Evolutionary conservation across 2,888 invertebrate genomes (phyloP).

Genomic region (Leptopilina drosophilae): DNA sequence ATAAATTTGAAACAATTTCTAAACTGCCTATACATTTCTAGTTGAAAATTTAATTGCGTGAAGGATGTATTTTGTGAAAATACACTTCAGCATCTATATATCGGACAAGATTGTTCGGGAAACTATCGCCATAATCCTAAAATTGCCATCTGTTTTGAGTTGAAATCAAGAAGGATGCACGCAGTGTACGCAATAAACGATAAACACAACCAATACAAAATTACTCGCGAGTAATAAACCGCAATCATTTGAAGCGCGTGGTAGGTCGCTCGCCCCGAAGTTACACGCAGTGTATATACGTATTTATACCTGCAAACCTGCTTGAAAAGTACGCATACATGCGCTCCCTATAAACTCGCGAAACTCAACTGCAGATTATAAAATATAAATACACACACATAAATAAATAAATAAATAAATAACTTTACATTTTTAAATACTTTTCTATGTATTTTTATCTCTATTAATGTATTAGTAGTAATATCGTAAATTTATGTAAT

Average conservation of each 20-base stretch:
- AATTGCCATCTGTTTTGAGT: slow-evolving; percentile 20
- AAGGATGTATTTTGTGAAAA: not conserved
- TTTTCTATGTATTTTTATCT: too few species aligned
- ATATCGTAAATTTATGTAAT: too few species aligned
- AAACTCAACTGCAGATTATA: too few species aligned
- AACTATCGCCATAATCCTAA: slow-evolving; percentile 29
- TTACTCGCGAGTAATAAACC: slow-evolving; percentile 39
- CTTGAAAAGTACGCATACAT: not conserved
- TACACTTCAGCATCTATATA: not conserved
- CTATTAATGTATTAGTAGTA: too few species aligned
- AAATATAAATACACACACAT: too few species aligned
- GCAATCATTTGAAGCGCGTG: slow-evolving; percentile 33
- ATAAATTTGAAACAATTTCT: too few species aligned
- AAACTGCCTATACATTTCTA: too few species aligned
- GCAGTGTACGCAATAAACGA: slow-evolving; percentile 23
- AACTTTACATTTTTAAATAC: too few species aligned
- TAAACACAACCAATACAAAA: slow-evolving; percentile 36
- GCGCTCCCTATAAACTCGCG: too few species aligned
- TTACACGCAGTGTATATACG: not conserved
- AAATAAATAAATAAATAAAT: too few species aligned
- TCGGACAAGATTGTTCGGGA: not conserved
- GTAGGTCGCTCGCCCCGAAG: slow-evolving; percentile 13
- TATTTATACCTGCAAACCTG: not conserved
- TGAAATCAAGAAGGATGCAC: slow-evolving; percentile 4
- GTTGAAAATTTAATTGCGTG: not conserved